Evolutionary conservation across 2,797 vertebrate species (phyloP).

Genomic region (Pangasius krempfi): DNA sequence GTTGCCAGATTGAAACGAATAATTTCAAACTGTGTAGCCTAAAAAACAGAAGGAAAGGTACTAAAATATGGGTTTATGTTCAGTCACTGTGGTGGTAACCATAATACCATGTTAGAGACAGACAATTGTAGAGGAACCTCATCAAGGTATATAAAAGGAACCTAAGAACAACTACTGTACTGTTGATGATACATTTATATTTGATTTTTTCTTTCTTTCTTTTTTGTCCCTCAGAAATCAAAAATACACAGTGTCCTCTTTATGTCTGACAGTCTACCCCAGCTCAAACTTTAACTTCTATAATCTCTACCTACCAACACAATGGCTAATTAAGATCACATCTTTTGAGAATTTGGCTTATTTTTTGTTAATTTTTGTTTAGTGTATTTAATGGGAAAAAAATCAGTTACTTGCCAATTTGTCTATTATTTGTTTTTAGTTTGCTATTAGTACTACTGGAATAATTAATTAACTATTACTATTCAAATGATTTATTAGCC

Average conservation of each 20-base stretch:
- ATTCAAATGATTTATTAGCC: conserved; percentile 36
- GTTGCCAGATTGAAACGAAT: not conserved
- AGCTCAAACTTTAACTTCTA: not conserved
- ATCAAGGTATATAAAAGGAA: not conserved
- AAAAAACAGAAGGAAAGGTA: not conserved
- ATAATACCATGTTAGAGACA: not conserved
- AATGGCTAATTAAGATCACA: not conserved
- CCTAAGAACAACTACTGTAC: not conserved
- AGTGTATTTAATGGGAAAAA: not conserved
- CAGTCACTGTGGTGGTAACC: not conserved
- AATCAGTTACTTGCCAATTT: not conserved
- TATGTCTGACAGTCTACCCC: not conserved
- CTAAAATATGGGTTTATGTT: not conserved
- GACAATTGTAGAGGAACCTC: not conserved
- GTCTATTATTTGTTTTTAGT: conserved; percentile 18
- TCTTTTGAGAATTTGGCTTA: conserved; percentile 10
- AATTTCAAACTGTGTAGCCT: not conserved
- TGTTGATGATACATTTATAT: not conserved
- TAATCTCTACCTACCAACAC: not conserved
- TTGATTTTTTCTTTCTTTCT: not conserved
- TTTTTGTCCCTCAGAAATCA: not conserved
- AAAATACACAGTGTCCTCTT: not conserved
- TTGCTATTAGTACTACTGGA: not conserved
- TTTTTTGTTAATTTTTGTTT: not conserved
- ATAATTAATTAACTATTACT: not conserved